Percentiles rank a stretch among this genome's conserved stretches.
These are phyloP conservation scores for Donacobius atricapilla DNA, from an alignment of 2,113 vertebrate species.

Conservation along the genomic window DNA sequence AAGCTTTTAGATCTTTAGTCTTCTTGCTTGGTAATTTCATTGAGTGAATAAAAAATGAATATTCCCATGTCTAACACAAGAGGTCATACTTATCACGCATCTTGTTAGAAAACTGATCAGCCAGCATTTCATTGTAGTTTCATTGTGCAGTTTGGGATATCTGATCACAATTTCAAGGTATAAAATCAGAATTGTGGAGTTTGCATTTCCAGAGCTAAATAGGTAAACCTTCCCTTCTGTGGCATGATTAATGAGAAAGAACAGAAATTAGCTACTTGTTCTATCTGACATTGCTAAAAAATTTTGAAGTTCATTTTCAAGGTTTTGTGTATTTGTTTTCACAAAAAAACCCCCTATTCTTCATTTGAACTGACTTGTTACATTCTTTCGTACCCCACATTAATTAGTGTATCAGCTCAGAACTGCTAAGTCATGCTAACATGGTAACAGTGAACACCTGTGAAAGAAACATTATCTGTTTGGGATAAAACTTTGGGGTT, in stretches of 20 bases:
- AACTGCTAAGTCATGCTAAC: neutral
- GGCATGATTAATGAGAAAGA: neutral
- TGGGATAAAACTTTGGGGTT: accelerated
- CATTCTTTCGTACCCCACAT: neutral
- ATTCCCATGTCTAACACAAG: constrained; percentile 71
- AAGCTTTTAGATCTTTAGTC: neutral
- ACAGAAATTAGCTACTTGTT: neutral
- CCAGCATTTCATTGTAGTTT: neutral
- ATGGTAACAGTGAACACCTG: neutral
- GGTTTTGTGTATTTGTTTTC: neutral
- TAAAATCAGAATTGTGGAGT: neutral
- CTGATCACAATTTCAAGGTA: neutral
- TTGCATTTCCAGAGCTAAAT: neutral
- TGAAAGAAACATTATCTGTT: neutral
- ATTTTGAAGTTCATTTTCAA: neutral
- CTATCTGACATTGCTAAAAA: neutral
- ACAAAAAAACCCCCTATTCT: neutral
- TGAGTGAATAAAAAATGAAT: constrained; percentile 1
- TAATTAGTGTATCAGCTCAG: neutral
- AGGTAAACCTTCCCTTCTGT: neutral
- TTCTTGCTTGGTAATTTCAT: neutral
- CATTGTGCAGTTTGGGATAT: neutral
- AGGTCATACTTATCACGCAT: constrained; percentile 69
- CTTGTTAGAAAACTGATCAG: neutral
- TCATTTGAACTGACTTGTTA: neutral